Conservation (phyloP, 1,140 invertebrate species). For the Varroa destructor region DNA sequence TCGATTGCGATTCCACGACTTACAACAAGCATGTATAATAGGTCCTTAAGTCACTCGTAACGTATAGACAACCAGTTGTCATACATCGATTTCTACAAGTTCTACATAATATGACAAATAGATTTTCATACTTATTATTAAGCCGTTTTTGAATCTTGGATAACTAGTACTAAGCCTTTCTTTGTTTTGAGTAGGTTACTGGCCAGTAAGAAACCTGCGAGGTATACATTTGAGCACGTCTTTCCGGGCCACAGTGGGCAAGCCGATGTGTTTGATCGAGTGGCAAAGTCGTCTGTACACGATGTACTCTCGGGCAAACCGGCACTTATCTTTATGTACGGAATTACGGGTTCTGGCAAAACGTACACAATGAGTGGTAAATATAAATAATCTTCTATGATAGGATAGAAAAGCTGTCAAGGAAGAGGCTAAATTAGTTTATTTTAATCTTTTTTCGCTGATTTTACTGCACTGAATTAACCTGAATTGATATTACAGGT, state of each 20-base stretch:
- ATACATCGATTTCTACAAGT: too few relatives aligned
- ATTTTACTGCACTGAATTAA: too few relatives aligned
- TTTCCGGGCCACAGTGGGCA: conserved; percentile 64
- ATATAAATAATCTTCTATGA: background rate
- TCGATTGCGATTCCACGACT: too few relatives aligned
- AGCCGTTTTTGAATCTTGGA: background rate
- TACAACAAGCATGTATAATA: too few relatives aligned
- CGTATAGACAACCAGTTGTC: too few relatives aligned
- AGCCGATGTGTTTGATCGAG: conserved; percentile 65
- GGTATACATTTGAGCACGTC: conserved; percentile 54
- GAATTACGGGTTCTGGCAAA: conserved; percentile 87
- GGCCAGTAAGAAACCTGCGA: conserved; percentile 30
- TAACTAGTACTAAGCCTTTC: background rate
- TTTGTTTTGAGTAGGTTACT: background rate
- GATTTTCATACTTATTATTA: too few relatives aligned
- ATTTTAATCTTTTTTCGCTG: too few relatives aligned
- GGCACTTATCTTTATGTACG: conserved; percentile 79
- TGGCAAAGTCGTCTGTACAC: conserved; percentile 72
- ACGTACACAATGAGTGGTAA: conserved; percentile 83
- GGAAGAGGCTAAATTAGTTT: too few relatives aligned
- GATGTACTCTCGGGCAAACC: conserved; percentile 48
- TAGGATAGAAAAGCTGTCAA: too few relatives aligned
- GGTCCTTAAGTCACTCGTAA: too few relatives aligned
- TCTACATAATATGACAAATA: too few relatives aligned
- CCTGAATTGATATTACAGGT: conserved; percentile 1